Base-by-base conservation (phyloP, 2,888 invertebrate genomes). In the Dione juno region DNA sequence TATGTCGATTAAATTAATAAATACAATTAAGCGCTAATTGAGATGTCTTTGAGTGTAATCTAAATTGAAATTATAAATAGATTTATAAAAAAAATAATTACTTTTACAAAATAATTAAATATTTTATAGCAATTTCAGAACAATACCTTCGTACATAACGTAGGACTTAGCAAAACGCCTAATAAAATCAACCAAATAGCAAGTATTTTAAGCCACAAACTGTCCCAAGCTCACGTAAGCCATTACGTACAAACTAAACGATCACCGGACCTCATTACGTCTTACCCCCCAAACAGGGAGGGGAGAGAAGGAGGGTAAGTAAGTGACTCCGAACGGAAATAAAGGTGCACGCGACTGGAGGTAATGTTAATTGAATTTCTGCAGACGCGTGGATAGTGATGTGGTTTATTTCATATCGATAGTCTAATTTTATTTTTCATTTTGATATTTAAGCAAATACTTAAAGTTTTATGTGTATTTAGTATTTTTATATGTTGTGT, bases 341-440 rank as follows among this genome's bases (percentile, higher is more conserved):
- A 92, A 91, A 93, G 92, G 93, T 93, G 93, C 93, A 93, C 88
- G 93, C 92, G 92, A 93, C 92, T 93, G 93, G 89, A 93, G 93
- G 93, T 93, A 93, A 93, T 93, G 93, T 93, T 93, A 93, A 93
- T 93, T 93, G 93, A 93, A 93, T 93, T 92, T 93, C 92, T 92
- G 91, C 92, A 92, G 92, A 92, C 92, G 91, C 84, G 81, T 78
- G 75, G 70, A 69, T 86, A 89, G 85, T 77, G 88, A 66, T 77
- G 86, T 80, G 75, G 37, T 6, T 63, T 71, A 79, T 75, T 79
- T 76, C 79, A 40, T 73, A 72, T 74, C 70, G 74, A 74, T 73
- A 67, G 53, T 16, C 53, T 19, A 72, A 68, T 76, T 70, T 72
- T 71, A 11, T 5, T 19, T 70, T 72, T 71, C 6, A 6, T 19